Conservation (phyloP, 2,888 invertebrate species). For the Cybosia mesomella region DNA sequence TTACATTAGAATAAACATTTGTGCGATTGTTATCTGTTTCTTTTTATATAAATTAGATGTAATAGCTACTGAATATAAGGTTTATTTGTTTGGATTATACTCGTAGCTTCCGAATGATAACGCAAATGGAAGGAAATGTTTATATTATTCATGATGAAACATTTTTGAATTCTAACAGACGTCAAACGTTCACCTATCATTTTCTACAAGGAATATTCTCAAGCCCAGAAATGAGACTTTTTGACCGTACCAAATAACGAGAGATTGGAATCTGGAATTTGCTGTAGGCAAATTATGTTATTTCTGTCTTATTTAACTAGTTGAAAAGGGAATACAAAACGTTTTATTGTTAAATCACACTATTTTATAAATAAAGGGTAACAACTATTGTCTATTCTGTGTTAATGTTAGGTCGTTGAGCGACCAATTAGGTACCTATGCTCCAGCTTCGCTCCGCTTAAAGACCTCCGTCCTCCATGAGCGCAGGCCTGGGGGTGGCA, state of each 20-base stretch:
- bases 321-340: background rate
- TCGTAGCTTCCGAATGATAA: conserved; percentile 1
- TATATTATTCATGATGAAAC: background rate
- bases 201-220: background rate
- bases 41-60: conserved; percentile 13
- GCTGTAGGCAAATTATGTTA: background rate
- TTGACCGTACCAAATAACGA: background rate
- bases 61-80: conserved; percentile 2
- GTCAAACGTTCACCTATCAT: background rate
- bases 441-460: too few species aligned
- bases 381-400: background rate
- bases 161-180: background rate
- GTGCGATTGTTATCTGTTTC: conserved; percentile 7
- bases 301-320: background rate
- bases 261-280: background rate
- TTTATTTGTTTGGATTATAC: background rate
- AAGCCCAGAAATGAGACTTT: background rate
- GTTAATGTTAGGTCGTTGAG: too few species aligned
- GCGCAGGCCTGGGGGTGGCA: too few species aligned
- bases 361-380: background rate
- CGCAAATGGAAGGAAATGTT: background rate
- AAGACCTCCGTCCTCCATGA: too few species aligned
- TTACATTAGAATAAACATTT: conserved; percentile 7
- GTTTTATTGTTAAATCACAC: background rate
- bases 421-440: too few species aligned